Percentiles rank a stretch among this genome's conserved stretches.
Conservation (phyloP, 2,797 vertebrate species). For the Argyrosomus regius region DNA sequence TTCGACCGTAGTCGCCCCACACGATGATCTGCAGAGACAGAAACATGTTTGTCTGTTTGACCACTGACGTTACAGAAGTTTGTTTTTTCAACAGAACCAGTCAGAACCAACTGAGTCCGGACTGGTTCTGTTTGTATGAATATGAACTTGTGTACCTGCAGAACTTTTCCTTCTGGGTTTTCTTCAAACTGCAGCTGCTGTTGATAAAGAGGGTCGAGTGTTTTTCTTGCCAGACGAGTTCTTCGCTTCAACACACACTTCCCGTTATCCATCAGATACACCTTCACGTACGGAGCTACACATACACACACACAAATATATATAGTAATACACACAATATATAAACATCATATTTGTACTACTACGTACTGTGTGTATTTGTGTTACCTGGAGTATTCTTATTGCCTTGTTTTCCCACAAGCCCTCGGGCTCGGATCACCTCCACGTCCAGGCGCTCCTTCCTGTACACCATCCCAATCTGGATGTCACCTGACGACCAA, state of each 20-base stretch:
- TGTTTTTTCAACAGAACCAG: no score
- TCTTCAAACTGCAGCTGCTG: constrained; percentile 97
- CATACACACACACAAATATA: constrained; percentile 10
- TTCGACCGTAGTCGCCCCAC: constrained; percentile 98
- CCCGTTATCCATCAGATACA: constrained; percentile 97
- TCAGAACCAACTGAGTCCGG: no score
- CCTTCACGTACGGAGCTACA: constrained; percentile 96
- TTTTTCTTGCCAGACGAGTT: constrained; percentile 96
- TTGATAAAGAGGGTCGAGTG: constrained; percentile 96
- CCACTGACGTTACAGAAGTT: no score
- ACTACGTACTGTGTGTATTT: not conserved
- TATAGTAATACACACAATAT: no score
- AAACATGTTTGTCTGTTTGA: no score
- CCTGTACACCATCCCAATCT: constrained; percentile 98
- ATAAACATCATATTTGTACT: not conserved
- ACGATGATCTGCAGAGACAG: constrained; percentile 91
- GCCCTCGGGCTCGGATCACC: constrained; percentile 95
- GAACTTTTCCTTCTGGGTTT: constrained; percentile 94
- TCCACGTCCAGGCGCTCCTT: constrained; percentile 98
- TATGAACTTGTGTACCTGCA: constrained; percentile 62
- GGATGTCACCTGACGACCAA: constrained; percentile 91
- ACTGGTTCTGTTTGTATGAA: not conserved
- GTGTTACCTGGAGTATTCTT: constrained; percentile 96
- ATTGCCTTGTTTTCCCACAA: constrained; percentile 98
- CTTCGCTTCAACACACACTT: constrained; percentile 98